Evolutionary conservation across 2,113 vertebrate genomes (phyloP).

Genomic region (Oreochromis aureus): DNA sequence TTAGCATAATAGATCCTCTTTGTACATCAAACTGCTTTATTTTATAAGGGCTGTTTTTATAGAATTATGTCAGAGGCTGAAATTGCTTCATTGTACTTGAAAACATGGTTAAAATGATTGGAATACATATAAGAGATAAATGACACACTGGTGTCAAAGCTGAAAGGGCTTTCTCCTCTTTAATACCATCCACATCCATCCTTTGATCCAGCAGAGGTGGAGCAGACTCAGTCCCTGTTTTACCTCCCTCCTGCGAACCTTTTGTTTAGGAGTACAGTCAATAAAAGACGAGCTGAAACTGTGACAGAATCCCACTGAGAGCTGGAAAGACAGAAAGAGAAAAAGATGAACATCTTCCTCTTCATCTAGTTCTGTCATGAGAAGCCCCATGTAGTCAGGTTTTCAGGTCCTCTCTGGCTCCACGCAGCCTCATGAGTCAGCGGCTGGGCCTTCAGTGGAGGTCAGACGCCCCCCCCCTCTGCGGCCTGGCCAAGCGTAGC

Average conservation of each 20-base stretch:
- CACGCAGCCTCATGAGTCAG: constrained; percentile 44
- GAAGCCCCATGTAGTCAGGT: background rate
- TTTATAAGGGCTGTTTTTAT: background rate
- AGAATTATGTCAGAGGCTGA: background rate
- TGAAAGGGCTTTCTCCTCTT: background rate
- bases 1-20: background rate
- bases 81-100: background rate
- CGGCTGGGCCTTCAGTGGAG: constrained; percentile 34
- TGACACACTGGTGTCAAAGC: background rate
- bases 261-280: background rate
- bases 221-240: background rate
- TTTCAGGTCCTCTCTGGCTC: constrained; percentile 34
- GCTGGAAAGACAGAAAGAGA: background rate
- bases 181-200: background rate
- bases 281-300: constrained; percentile 33
- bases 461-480: constrained; percentile 13
- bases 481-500: background rate
- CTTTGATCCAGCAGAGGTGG: constrained; percentile 3
- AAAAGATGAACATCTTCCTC: background rate
- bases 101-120: background rate
- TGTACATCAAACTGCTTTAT: background rate
- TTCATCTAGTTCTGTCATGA: background rate
- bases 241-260: background rate
- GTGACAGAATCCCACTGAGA: constrained; percentile 19
- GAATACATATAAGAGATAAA: background rate